These are phyloP conservation scores for Acromyrmex echinatior DNA, from an alignment of 1,140 invertebrate species.

Conservation along the genomic window DNA sequence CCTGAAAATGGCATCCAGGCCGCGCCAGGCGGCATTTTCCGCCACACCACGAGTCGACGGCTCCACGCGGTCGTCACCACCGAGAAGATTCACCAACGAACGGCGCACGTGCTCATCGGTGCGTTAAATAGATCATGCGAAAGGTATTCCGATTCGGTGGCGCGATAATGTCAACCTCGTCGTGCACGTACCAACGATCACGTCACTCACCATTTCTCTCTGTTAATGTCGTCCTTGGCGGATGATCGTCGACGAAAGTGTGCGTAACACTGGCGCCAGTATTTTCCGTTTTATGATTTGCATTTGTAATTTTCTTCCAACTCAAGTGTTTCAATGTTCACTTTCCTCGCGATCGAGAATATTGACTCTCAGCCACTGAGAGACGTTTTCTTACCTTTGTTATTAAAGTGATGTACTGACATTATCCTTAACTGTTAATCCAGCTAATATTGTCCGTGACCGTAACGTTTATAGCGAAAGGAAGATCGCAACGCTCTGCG, in stretches of 20 bases:
- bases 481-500: conserved; percentile 9
- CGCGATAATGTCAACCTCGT: conserved; percentile 50
- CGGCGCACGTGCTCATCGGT: conserved; percentile 29
- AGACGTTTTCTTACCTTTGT: background rate
- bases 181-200: conserved; percentile 46
- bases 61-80: background rate
- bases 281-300: background rate
- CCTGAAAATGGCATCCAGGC: conserved; percentile 45
- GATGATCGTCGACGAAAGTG: conserved; percentile 14
- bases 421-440: conserved; percentile 64
- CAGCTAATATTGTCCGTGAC: conserved; percentile 40
- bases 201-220: conserved; percentile 49
- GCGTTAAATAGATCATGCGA: conserved; percentile 63
- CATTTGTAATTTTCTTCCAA: conserved; percentile 7
- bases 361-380: background rate
- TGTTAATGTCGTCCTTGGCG: conserved; percentile 19
- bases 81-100: conserved; percentile 1
- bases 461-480: conserved; percentile 6
- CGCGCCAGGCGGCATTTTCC: conserved; percentile 33
- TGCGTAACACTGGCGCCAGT: conserved; percentile 20
- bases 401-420: conserved; percentile 11
- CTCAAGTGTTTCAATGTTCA: background rate
- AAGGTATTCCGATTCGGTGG: conserved; percentile 56
- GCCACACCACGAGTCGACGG: background rate
- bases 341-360: background rate